phyloP scores from a whole-genome alignment of 2,797 vertebrate species.

The Anniella stebbinsi region DNA sequence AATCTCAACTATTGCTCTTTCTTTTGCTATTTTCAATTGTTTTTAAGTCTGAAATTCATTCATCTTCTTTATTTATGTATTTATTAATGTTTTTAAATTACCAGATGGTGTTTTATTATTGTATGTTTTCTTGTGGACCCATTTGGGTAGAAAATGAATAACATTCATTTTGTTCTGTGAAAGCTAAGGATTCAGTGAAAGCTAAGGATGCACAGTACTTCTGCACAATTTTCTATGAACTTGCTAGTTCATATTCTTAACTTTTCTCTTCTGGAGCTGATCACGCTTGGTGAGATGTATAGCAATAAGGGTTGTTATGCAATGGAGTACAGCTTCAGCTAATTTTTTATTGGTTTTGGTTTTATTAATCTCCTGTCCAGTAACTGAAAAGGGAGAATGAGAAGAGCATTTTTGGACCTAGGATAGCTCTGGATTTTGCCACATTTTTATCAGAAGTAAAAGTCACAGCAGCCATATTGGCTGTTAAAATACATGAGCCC shows the following conservation, averaged over 20 bases:
- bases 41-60: not conserved
- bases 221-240: not conserved
- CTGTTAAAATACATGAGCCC: conserved; percentile 31
- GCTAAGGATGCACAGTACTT: not conserved
- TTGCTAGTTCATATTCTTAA: not conserved
- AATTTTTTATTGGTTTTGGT: not conserved
- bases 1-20: not conserved
- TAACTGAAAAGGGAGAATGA: not conserved
- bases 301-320: not conserved
- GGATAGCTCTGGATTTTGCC: not conserved
- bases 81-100: not conserved
- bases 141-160: not conserved
- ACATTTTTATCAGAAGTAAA: conserved; percentile 33
- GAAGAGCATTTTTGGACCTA: not conserved
- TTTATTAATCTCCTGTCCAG: not conserved
- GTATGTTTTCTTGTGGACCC: not conserved
- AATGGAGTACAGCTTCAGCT: not conserved
- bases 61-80: not conserved
- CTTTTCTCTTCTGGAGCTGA: not conserved
- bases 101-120: not conserved
- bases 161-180: too few species aligned
- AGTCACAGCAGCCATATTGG: conserved; percentile 21
- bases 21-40: not conserved
- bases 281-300: not conserved
- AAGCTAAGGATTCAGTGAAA: not conserved